phyloP scores from a whole-genome alignment of 2,113 vertebrate genomes.

The Ceratotherium simum region DNA sequence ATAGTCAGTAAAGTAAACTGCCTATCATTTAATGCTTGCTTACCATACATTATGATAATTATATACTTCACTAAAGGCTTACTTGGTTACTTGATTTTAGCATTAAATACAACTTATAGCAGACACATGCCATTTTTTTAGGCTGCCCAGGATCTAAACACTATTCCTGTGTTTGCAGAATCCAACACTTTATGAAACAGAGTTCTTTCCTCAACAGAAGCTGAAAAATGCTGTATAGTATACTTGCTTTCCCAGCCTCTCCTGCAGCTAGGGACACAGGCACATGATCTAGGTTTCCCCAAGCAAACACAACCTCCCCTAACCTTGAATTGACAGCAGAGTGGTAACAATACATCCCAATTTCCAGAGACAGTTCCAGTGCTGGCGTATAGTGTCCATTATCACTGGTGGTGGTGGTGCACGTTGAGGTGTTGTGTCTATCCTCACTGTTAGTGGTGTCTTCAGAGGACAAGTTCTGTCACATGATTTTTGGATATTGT shows the following conservation, averaged over 20 bases:
- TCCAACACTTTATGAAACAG: neutral
- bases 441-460: neutral
- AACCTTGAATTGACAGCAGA: constrained; percentile 4
- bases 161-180: neutral
- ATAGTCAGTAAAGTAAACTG: constrained; percentile 23
- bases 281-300: neutral
- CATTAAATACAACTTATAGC: neutral
- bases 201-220: constrained; percentile 14
- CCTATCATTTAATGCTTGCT: neutral
- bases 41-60: neutral
- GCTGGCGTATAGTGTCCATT: neutral
- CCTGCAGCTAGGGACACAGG: neutral
- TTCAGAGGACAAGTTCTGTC: neutral
- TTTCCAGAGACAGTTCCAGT: neutral
- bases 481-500: neutral
- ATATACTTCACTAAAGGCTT: neutral
- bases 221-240: neutral
- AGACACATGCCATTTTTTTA: neutral
- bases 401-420: neutral
- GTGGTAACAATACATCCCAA: neutral
- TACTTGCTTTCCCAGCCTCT: neutral
- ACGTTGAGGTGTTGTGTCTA: neutral
- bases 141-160: constrained; percentile 11
- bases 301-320: neutral
- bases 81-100: neutral